These are phyloP conservation scores for Dolichallabes microphthalmus DNA, from an alignment of 2,113 vertebrate species.

Conservation along the genomic window DNA sequence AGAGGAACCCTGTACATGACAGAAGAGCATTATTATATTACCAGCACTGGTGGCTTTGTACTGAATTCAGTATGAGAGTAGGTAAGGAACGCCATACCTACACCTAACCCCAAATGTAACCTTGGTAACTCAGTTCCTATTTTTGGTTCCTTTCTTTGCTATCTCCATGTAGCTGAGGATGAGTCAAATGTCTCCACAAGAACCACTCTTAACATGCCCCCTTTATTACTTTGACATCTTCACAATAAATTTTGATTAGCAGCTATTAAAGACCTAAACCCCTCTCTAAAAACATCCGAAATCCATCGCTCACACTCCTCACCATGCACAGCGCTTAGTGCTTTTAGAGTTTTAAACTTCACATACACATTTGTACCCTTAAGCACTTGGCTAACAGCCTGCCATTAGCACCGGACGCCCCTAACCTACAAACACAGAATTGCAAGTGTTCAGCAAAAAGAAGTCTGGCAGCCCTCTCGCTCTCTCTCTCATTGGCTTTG, in stretches of 20 bases:
- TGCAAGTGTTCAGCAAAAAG: neutral
- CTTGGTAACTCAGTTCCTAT: neutral
- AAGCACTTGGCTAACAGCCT: neutral
- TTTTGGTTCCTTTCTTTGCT: neutral
- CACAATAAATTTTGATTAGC: constrained; percentile 20
- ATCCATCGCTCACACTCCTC: neutral
- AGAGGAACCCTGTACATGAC: neutral
- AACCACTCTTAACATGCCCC: neutral
- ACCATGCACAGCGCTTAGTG: neutral
- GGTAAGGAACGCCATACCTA: neutral
- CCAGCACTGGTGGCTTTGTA: neutral
- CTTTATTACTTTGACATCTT: neutral
- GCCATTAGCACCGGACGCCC: neutral
- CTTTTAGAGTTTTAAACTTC: neutral
- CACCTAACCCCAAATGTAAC: neutral
- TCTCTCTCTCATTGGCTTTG: neutral
- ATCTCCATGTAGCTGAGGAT: neutral
- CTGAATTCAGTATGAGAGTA: neutral
- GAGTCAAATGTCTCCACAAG: neutral
- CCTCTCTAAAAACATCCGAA: constrained; percentile 17
- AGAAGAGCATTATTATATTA: neutral
- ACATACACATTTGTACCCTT: neutral
- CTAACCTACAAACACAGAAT: neutral
- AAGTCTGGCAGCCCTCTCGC: neutral
- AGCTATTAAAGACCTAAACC: constrained; percentile 42